Evolutionary conservation across 1,140 invertebrate genomes (phyloP).

Genomic region (Nasonia giraulti): DNA sequence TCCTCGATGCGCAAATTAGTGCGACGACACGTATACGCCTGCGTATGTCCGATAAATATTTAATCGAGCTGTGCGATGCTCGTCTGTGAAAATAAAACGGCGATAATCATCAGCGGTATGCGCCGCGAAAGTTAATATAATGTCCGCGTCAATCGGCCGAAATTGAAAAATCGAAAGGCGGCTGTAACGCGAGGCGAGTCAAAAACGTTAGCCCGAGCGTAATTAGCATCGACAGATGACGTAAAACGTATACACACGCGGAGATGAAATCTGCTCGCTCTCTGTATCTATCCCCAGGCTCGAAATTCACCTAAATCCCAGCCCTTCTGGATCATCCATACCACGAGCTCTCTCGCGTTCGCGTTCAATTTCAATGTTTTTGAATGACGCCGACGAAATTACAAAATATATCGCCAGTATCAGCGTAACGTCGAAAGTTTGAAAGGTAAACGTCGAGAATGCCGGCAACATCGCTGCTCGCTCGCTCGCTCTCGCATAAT

Average conservation of each 20-base stretch:
- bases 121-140: neutral
- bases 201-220: neutral
- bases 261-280: too few species aligned
- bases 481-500: constrained; percentile 6
- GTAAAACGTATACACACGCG: too few species aligned
- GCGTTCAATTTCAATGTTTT: constrained; percentile 9
- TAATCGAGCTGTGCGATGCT: neutral
- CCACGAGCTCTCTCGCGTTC: neutral
- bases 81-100: neutral
- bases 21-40: neutral
- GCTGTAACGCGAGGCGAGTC: neutral
- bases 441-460: constrained; percentile 23
- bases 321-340: neutral
- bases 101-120: too few species aligned
- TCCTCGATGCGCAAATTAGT: neutral
- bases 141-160: neutral
- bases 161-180: neutral
- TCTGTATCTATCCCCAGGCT: neutral
- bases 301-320: constrained; percentile 1
- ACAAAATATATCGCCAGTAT: constrained; percentile 10
- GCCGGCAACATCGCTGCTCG: neutral
- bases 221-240: neutral
- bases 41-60: neutral
- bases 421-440: constrained; percentile 18
- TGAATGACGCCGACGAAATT: constrained; percentile 32